phyloP scores from a whole-genome alignment of 2,888 invertebrate species.

The Cephalotes varians region DNA sequence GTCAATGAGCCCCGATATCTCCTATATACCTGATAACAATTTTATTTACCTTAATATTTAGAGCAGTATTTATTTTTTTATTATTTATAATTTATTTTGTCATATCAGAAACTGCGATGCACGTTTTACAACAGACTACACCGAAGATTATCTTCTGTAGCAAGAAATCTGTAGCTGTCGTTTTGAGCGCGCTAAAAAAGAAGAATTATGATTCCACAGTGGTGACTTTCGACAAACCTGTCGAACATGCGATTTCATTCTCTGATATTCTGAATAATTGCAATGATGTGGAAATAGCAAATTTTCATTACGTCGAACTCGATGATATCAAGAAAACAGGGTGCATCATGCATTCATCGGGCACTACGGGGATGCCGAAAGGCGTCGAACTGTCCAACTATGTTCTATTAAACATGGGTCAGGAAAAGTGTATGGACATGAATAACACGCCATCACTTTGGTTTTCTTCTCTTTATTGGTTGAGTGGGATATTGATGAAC shows the following conservation, averaged over 20 bases:
- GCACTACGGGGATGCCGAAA: constrained; percentile 81
- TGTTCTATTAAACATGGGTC: constrained; percentile 56
- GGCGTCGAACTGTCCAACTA: constrained; percentile 77
- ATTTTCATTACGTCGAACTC: constrained; percentile 69
- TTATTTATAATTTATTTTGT: not conserved
- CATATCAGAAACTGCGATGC: constrained; percentile 70
- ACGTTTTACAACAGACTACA: constrained; percentile 67
- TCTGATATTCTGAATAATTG: constrained; percentile 68
- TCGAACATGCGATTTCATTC: constrained; percentile 65
- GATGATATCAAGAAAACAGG: constrained; percentile 65
- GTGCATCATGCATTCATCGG: constrained; percentile 80
- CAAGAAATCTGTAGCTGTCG: constrained; percentile 44
- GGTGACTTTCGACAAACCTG: constrained; percentile 73
- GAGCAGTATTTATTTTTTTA: not conserved
- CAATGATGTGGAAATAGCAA: constrained; percentile 60
- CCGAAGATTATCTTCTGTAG: constrained; percentile 79
- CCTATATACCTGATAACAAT: too few relatives aligned
- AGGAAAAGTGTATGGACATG: not conserved
- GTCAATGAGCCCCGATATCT: too few relatives aligned
- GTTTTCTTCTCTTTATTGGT: constrained; percentile 79
- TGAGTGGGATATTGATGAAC: constrained; percentile 72
- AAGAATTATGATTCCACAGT: constrained; percentile 50
- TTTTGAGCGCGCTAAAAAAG: constrained; percentile 62
- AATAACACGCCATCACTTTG: constrained; percentile 52
- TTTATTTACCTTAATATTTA: not conserved